Percentiles rank a stretch among this genome's conserved stretches.
phyloP scores from a whole-genome alignment of 2,113 vertebrate genomes.

The cattle (Bos taurus) region ARS-UCD2.0 NC_037332.1:61479501-61480000 shows the following conservation, averaged over 20 bases:
- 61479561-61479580: conserved; percentile 60
- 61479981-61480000: not conserved
- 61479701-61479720: not conserved
- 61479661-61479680: not conserved
- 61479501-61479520: conserved; percentile 45
- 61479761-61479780: conserved; percentile 27
- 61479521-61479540: conserved; percentile 31
- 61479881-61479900: not conserved
- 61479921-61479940: not conserved
- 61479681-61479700: not conserved
- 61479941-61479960: not conserved
- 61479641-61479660: not conserved
- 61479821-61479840: not conserved
- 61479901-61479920: not conserved
- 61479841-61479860: not conserved
- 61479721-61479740: not conserved
- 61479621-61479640: not conserved
- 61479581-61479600: conserved; percentile 59
- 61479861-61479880: not conserved
- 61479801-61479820: not conserved
- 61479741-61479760: not conserved
- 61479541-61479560: conserved; percentile 33
- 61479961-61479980: not conserved
- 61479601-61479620: not conserved
- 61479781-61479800: conserved; percentile 32